phyloP scores from a whole-genome alignment of 2,113 vertebrate species.

The Macquaria ambigua region DNA sequence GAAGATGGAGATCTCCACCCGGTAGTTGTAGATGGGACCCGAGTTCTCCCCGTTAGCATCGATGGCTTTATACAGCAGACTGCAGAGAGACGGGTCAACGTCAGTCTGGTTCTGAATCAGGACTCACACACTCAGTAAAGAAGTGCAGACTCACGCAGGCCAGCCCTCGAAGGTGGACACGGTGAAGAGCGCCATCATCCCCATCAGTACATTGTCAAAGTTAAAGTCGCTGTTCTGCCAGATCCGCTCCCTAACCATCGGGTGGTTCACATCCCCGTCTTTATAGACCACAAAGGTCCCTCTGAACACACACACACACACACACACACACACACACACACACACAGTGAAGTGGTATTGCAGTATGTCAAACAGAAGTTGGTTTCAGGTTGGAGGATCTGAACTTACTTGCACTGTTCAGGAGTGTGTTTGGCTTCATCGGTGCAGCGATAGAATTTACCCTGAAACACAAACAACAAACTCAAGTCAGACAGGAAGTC shows the following conservation, averaged over 20 bases:
- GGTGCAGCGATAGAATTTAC: slow-evolving; percentile 94
- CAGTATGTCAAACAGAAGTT: not conserved
- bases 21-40: slow-evolving; percentile 95
- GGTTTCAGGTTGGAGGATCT: too few relatives aligned
- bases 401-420: slow-evolving; percentile 92
- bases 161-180: slow-evolving; percentile 97
- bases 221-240: slow-evolving; percentile 97
- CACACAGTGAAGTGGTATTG: not conserved
- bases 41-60: slow-evolving; percentile 92
- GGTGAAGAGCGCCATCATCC: slow-evolving; percentile 97
- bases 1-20: slow-evolving; percentile 95
- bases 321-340: not conserved
- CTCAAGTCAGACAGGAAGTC: too few relatives aligned
- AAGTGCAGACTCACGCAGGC: slow-evolving; percentile 87
- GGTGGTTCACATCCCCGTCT: slow-evolving; percentile 92
- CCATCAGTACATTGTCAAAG: slow-evolving; percentile 95
- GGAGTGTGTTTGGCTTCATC: slow-evolving; percentile 94
- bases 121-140: not conserved
- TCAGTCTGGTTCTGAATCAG: too few relatives aligned
- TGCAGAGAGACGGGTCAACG: slow-evolving; percentile 48
- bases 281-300: slow-evolving; percentile 94
- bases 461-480: slow-evolving; percentile 79
- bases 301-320: slow-evolving; percentile 59
- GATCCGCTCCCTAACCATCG: slow-evolving; percentile 89
- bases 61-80: slow-evolving; percentile 93